Evolutionary conservation across 2,797 vertebrate species (phyloP), one percentile per base, ranked within the genome.

Genomic region (Oryzias dopingdopingensis): DNA sequence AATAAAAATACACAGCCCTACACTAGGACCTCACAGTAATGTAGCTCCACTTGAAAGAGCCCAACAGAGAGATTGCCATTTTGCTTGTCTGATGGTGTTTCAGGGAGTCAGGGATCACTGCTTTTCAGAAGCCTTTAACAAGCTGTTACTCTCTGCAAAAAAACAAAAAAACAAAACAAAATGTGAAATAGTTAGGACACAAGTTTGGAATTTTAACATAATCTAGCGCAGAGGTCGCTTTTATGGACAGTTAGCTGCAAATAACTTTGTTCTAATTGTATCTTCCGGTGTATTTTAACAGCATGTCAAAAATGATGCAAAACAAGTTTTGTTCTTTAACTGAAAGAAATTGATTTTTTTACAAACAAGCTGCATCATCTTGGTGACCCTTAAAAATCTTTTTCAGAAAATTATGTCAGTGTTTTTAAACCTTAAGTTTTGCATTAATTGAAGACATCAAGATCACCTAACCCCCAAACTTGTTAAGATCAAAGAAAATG

Each of bases 11-110:
- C 56, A 61, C 72, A 76, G 72, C 81, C 81, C 82, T 70, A 56
- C 59, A 77, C 49, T 59, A 43, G 73, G 81, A 82, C 77, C 84
- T 89, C 86, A 87, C 84, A 88, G 85, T 85, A 85, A 76, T 67
- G 56, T 54, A 72, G 72, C 85, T 83, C 81, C 59, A 66, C 60
- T 51, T 41, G 49, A 49, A 16, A 63, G 81, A 86, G 77, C 66
- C 64, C 48, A 80, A 84, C 79, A 82, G 82, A 84, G 82, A 85
- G 86, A 80, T 79, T 78, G 77, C 76, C 80, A 71, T 79, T 75
- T 67, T 82, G 74, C 73, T 78, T 65, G 80, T 74, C 71, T 65
- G 79, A 58, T 57, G 74, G 81, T 74, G 83, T 79, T 82, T 65
- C 71, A 54, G 70, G 68, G 66, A 44, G 82, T 79, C 81, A 72